Evolutionary conservation across 2,113 vertebrate species (phyloP).

Genomic region (Ochotona princeps): DNA sequence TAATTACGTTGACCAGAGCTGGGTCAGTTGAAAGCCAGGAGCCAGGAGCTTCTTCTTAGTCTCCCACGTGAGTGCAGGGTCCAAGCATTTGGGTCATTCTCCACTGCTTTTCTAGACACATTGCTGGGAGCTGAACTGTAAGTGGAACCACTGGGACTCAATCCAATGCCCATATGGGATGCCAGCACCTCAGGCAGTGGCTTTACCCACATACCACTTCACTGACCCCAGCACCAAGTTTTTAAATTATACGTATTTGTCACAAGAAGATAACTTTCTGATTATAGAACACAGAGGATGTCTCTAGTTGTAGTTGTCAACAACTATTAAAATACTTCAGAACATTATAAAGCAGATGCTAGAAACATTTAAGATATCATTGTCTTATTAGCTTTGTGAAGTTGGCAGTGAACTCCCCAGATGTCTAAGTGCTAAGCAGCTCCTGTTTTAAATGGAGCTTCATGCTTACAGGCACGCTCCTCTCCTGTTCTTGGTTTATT

Average conservation of each 20-base stretch:
- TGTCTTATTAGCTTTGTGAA: background rate
- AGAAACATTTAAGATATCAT: constrained; percentile 21
- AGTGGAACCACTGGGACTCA: no score
- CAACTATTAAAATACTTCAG: background rate
- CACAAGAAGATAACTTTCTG: constrained; percentile 19
- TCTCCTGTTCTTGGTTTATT: background rate
- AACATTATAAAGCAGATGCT: constrained; percentile 4
- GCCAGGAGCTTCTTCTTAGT: no score
- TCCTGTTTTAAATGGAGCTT: constrained; percentile 2
- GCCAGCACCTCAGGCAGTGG: no score
- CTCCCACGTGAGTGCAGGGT: no score
- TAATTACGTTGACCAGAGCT: no score
- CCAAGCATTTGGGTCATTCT: no score
- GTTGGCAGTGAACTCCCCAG: background rate
- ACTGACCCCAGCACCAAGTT: background rate
- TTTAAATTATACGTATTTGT: constrained; percentile 21
- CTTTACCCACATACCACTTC: no score
- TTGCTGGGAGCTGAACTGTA: no score
- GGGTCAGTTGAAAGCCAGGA: no score
- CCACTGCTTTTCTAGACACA: no score
- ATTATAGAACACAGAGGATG: background rate
- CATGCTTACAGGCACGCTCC: background rate
- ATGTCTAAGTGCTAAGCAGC: background rate
- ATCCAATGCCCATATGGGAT: no score
- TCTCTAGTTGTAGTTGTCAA: background rate